Base-by-base conservation (phyloP, 2,113 vertebrate genomes). In the Setophaga kirtlandii region DNA sequence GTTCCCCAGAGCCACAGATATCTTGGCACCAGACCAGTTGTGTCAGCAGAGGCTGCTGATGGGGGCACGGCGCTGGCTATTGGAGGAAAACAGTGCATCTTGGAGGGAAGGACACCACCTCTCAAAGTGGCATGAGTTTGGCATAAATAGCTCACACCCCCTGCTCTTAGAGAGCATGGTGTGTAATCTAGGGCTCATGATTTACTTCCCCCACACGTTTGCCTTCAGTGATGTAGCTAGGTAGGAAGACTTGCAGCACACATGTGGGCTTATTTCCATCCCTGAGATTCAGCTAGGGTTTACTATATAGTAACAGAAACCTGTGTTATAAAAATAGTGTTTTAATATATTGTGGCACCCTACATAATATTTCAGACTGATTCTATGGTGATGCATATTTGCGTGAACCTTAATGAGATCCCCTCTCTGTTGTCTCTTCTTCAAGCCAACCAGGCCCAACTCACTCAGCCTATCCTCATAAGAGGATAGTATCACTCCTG, bases 21-120 rank as follows among this genome's bases (percentile, higher is more conserved):
- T 17, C 1, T 0, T 5, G 1, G 31, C 1, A 14, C 28, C 0
- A 3, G 33, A 50, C 30, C 1, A 4, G 35, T 33, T 64, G 46
- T 12, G 4, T n/a, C 0, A 0, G 35, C 75, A 83, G 56, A 75
- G 60, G 11, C n/a, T 75, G 44, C 22, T 64, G 37, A 35, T 39
- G 49, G 35, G 47, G 27, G 23, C n/a, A 6, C 0, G 0, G 31
- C 0, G 0, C 65, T 92, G 55, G 56, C 50, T 78, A 25, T 52
- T 39, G 42, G 64, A 77, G 69, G 50, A 63, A 80, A 33, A 22
- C 8, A 12, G 37, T 41, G 21, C 42, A 22, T 65, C 49, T 55
- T 14, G 5, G 50, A 65, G 46, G 71, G 81, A 85, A 71, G 75
- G 25, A 25, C 70, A 69, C 23, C 78, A 58, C 37, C 31, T 83